A percentile compares a stretch with the other conserved stretches of the same genome.
phyloP scores from a whole-genome alignment of 2,113 vertebrate genomes.

The Eidolon helvum region DNA sequence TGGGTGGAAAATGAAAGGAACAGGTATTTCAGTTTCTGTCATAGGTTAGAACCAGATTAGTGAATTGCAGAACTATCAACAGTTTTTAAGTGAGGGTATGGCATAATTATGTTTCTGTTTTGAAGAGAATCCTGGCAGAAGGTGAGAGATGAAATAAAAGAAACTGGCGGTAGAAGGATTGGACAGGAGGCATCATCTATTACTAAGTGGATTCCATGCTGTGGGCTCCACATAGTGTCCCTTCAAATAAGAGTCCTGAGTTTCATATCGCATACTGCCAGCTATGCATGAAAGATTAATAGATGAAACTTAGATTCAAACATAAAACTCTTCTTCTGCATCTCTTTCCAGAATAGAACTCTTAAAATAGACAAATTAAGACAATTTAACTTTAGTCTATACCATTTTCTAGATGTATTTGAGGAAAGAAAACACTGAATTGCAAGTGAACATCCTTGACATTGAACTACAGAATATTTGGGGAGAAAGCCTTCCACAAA shows the following conservation, averaged over 20 bases:
- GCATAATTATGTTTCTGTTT: background rate
- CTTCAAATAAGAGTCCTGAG: background rate
- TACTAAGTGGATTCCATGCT: background rate
- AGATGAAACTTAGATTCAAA: background rate
- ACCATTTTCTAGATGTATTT: background rate
- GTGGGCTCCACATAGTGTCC: background rate
- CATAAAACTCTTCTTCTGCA: fast-evolving
- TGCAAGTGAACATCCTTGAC: background rate
- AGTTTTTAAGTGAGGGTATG: background rate
- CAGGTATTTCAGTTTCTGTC: background rate
- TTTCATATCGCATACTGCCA: background rate
- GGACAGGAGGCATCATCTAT: background rate
- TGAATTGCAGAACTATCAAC: background rate
- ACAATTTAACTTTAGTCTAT: background rate
- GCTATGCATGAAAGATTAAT: background rate
- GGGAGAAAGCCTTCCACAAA: background rate
- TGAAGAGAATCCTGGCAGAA: background rate
- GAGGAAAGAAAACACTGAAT: background rate
- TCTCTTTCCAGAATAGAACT: background rate
- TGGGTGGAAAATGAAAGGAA: background rate
- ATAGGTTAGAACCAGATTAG: background rate
- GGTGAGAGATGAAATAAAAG: background rate
- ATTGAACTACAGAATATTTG: background rate
- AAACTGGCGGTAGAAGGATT: background rate
- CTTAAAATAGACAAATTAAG: background rate